phyloP scores from a whole-genome alignment of 2,797 vertebrate species.

The Trachops cirrhosus region DNA sequence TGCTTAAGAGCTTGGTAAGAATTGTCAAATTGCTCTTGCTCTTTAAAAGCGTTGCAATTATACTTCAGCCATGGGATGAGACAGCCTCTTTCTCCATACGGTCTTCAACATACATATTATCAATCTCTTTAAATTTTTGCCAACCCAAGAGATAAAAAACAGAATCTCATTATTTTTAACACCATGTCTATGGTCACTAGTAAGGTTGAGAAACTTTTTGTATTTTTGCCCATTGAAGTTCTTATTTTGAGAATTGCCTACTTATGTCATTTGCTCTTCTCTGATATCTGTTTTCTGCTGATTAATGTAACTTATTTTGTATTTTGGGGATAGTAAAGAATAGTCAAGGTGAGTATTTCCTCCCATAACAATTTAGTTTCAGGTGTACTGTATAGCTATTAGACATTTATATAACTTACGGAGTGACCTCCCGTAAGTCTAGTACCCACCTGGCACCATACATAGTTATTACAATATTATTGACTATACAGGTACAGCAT shows the following conservation, averaged over 20 bases:
- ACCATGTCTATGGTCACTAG: neutral
- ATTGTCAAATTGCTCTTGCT: neutral
- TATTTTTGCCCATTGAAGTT: neutral
- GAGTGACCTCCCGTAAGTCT: too few species aligned
- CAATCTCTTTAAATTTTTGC: neutral
- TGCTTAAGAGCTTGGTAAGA: neutral
- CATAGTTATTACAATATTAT: neutral
- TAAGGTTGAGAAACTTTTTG: neutral
- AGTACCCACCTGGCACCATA: neutral
- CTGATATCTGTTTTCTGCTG: neutral
- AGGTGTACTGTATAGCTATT: neutral
- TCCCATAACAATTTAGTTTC: neutral
- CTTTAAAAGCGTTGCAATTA: neutral
- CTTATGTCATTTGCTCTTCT: neutral
- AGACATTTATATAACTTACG: neutral
- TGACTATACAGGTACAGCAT: neutral
- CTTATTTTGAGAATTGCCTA: neutral
- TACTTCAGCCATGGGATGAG: neutral
- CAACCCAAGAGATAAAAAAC: neutral
- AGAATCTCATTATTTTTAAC: constrained; percentile 23
- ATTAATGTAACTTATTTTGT: neutral
- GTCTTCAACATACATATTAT: neutral
- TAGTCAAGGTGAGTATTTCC: neutral
- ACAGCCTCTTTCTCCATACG: neutral
- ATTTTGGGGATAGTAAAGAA: neutral